Percentiles rank a stretch among this genome's conserved stretches.
Evolutionary conservation across 2,797 vertebrate species (phyloP).

Genomic region (Paedocypris micromegethes): DNA sequence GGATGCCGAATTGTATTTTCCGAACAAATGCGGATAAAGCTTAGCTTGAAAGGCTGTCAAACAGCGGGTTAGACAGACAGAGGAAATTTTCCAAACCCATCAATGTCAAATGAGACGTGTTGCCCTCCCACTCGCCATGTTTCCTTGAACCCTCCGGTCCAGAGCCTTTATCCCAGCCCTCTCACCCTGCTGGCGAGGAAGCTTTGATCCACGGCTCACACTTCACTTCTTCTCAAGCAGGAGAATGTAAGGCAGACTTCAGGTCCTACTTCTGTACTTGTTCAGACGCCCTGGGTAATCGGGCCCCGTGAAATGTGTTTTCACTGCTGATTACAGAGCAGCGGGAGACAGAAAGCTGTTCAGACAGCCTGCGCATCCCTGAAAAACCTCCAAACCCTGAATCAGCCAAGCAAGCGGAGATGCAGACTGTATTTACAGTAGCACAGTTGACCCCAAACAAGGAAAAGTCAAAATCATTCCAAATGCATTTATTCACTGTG

Average conservation of each 20-base stretch:
- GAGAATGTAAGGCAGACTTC: constrained; percentile 26
- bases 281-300: constrained; percentile 55
- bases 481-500: constrained; percentile 2
- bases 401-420: constrained; percentile 27
- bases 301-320: constrained; percentile 63
- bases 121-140: constrained; percentile 27
- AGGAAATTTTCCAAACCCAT: constrained; percentile 22
- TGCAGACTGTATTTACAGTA: constrained; percentile 32
- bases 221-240: constrained; percentile 39
- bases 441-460: constrained; percentile 14
- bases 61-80: constrained; percentile 3
- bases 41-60: constrained; percentile 11
- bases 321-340: constrained; percentile 66
- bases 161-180: constrained; percentile 15
- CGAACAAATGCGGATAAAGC: constrained; percentile 19
- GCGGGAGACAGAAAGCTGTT: constrained; percentile 32
- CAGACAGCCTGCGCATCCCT: constrained; percentile 1
- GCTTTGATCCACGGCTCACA: constrained; percentile 44
- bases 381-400: constrained; percentile 3
- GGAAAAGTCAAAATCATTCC: constrained; percentile 7
- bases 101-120: constrained; percentile 15
- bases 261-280: constrained; percentile 26
- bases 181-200: constrained; percentile 28
- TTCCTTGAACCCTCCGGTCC: constrained; percentile 27
- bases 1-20: constrained; percentile 27